phyloP scores from a whole-genome alignment of 2,888 invertebrate genomes.

The Dolomedes plantarius region DNA sequence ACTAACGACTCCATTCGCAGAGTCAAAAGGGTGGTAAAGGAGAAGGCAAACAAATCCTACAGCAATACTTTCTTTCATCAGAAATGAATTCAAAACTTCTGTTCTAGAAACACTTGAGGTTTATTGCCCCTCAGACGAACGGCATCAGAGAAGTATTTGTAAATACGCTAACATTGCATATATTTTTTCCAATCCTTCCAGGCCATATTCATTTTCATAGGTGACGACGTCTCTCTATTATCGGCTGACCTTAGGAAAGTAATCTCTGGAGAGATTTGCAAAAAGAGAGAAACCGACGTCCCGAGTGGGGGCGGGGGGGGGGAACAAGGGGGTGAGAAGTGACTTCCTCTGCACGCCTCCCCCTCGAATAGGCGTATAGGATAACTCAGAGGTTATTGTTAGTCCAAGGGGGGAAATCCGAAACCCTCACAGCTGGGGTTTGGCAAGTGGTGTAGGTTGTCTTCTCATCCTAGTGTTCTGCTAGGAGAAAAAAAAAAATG shows the following conservation, averaged over 20 bases:
- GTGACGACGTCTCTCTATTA: slow-evolving; percentile 48
- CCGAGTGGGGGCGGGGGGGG: slow-evolving; percentile 40
- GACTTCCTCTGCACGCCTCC: slow-evolving; percentile 62
- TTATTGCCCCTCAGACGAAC: no score
- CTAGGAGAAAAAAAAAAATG: background rate
- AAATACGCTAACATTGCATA: no score
- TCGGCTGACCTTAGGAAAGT: slow-evolving; percentile 40
- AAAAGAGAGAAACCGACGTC: slow-evolving; percentile 25
- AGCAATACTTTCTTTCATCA: no score
- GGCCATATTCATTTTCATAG: slow-evolving; percentile 16
- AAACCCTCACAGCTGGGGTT: slow-evolving; percentile 66
- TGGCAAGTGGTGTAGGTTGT: slow-evolving; percentile 60
- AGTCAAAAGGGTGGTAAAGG: no score
- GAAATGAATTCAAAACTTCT: no score
- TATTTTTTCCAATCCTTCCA: background rate
- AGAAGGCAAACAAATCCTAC: no score
- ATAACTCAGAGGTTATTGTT: slow-evolving; percentile 62
- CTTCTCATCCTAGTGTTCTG: slow-evolving; percentile 31
- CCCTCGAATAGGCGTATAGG: slow-evolving; percentile 64
- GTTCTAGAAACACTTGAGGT: no score
- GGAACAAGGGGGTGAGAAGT: slow-evolving; percentile 31
- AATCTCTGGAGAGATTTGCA: background rate
- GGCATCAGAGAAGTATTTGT: no score
- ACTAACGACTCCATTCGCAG: no score
- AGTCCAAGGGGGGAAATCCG: slow-evolving; percentile 59